A percentile compares a stretch with the other conserved stretches of the same genome.
These are phyloP conservation scores for Enteromius anoplus DNA, from an alignment of 2,797 vertebrate species.

Conservation along the genomic window DNA sequence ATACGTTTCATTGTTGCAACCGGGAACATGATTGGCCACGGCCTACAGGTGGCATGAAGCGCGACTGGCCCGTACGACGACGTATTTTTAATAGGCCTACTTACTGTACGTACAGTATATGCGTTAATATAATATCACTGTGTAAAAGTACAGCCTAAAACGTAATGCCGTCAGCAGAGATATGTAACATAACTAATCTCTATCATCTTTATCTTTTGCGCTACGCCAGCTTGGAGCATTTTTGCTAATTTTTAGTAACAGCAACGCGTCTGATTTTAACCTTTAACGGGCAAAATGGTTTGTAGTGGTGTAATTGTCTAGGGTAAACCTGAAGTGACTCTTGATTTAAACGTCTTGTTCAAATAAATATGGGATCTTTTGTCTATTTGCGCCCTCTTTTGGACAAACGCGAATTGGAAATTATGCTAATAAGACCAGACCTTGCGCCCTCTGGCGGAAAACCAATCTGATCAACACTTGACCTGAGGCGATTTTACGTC, in stretches of 20 bases:
- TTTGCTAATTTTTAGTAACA: background rate
- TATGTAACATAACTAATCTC: background rate
- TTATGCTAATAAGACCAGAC: background rate
- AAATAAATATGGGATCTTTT: background rate
- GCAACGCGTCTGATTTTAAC: background rate
- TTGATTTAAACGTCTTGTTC: background rate
- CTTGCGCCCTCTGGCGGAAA: background rate
- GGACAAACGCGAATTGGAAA: background rate
- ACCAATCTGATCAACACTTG: no score
- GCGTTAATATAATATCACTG: accelerated
- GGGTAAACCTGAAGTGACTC: no score
- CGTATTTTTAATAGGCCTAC: accelerated
- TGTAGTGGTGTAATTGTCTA: no score
- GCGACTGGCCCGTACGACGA: background rate
- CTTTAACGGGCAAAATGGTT: background rate
- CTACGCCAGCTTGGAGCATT: background rate
- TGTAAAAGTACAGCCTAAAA: background rate
- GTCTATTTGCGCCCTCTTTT: background rate
- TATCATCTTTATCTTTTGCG: background rate
- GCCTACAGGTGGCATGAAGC: background rate
- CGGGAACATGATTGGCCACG: no score
- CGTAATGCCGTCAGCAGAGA: background rate
- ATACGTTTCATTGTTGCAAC: no score
- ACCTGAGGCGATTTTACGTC: no score
- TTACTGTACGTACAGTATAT: no score